Evolutionary conservation across 1,140 invertebrate species (phyloP).

Genomic region (Aphidius gifuensis): DNA sequence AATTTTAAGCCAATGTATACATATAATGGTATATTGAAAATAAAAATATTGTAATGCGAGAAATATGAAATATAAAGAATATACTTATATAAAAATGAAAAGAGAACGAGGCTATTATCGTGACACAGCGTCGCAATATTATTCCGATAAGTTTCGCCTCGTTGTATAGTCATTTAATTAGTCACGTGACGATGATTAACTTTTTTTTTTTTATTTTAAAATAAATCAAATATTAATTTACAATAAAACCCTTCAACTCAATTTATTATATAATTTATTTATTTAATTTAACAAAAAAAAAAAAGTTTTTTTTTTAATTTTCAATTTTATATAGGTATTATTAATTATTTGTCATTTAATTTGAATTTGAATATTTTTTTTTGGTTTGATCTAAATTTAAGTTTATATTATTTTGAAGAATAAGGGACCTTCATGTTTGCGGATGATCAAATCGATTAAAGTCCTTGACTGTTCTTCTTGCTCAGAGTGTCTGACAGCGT

Average conservation of each 20-base stretch:
- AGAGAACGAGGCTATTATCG: neutral
- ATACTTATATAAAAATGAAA: neutral
- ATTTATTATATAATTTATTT: too few relatives aligned
- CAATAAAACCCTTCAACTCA: neutral
- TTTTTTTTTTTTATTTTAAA: neutral
- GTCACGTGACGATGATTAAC: constrained; percentile 15
- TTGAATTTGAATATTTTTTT: neutral
- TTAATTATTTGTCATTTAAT: neutral
- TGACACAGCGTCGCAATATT: constrained; percentile 16
- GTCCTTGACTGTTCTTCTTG: constrained; percentile 15
- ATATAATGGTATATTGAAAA: too few relatives aligned
- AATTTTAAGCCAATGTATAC: too few relatives aligned
- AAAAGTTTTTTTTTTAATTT: too few relatives aligned
- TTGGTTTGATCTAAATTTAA: neutral
- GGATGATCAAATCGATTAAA: constrained; percentile 25
- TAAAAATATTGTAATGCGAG: neutral
- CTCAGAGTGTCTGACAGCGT: constrained; percentile 13
- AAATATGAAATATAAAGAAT: neutral
- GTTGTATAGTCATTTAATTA: constrained; percentile 20
- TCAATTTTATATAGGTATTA: neutral
- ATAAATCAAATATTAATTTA: neutral
- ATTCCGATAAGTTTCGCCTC: constrained; percentile 13
- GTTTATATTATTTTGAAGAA: constrained; percentile 3
- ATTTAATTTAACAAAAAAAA: too few relatives aligned
- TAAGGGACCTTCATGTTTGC: constrained; percentile 20